Base-by-base conservation (phyloP, 2,113 vertebrate species). In the Struthidea cinerea region DNA sequence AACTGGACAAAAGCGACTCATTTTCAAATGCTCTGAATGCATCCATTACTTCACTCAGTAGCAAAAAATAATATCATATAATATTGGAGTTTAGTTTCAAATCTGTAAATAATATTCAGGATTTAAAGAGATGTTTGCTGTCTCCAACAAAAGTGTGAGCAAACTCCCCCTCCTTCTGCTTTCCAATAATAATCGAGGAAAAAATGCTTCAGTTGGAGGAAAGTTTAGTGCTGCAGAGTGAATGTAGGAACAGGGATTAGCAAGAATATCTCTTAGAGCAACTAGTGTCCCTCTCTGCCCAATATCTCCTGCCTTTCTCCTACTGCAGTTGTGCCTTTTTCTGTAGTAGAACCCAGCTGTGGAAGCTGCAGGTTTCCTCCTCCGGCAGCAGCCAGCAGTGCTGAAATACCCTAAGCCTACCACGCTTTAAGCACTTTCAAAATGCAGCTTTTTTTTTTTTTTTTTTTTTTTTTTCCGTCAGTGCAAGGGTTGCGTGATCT, bases 11-110 rank as follows among this genome's bases (percentile, higher is more conserved):
- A 79, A 60, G 95, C 4, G 96, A 97, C 95, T 30, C 98, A 42
- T 99, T 98, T 86, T 97, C 98, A 65, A 97, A 83, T 60, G 97
- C 88, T 69, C 71, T 92, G 47, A 96, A 68, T 55, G 74, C 87
- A 93, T 98, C 98, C 98, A 99, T 98, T 75, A 46, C 39, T 89
- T 26, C 7, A 16, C 37, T 61, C 42, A 11, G 57, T 37, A 80
- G 39, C 37, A 67, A 44, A 90, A 68, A 57, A n/a, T 35, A 33
- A 19, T 69, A 28, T 2, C 8, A 13, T 50, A 7, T 20, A 65
- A 47, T 55, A 68, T 10, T 37, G 57, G 30, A 35, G 19, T 52
- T 67, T 79, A 46, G 46, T 46, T 46, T 46, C 33, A 75, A 65
- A 68, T 37, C 37, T 50, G 30, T 47, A 63, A 86, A 68, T 78